Base-by-base conservation (phyloP, 53 echinoderm and acorn worm genomes). In the Holothuria leucospilota region DNA sequence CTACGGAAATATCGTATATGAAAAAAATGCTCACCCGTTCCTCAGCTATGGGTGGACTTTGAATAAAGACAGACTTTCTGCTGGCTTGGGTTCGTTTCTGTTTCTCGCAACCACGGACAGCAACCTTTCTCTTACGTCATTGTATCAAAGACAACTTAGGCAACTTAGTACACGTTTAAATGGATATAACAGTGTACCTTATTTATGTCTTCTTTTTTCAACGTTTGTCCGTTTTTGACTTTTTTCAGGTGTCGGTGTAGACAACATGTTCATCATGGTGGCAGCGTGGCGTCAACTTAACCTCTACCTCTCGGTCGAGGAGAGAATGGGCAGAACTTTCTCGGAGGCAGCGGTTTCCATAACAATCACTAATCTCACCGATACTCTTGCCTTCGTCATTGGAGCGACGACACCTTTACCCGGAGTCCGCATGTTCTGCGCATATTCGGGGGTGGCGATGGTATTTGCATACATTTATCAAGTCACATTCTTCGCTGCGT, bases 241-340 rank as follows among this genome's bases (percentile, higher is more conserved):
- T 41, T 52, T 52, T 64, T 3, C 74, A 98, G 99, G 99, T 84
- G 95, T 98, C 23, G 99, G 99, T n/a, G 99, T 98, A 16, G 99
- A 98, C 87, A 98, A 98, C 73, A 98, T 98, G 99, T 98, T 98
- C 84, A 93, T 98, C 87, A 98, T 98, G 99, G 92, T 98, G 26
- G 95, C 99, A 0, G 93, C 95, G 14, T 98, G 99, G 99, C 93
- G 99, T 38, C 95, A 95, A 74, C 90, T 93, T 41, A 91, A 90
- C 63, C 84, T 93, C 12, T 92, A 90, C 82, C 84, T 93, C 8
- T 81, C 95, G 0, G 93, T 95, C 14, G 94, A 95, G 52, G 93
- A 93, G 80, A 91, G 99, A 23, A 98, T 95, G 95, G 94, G 90
- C 1, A 63, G 87, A 9, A 99, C 99, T 62, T 95, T 90, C 84